Evolutionary conservation across 2,888 invertebrate species (phyloP).

Genomic region (Drosophila nigricruria): DNA sequence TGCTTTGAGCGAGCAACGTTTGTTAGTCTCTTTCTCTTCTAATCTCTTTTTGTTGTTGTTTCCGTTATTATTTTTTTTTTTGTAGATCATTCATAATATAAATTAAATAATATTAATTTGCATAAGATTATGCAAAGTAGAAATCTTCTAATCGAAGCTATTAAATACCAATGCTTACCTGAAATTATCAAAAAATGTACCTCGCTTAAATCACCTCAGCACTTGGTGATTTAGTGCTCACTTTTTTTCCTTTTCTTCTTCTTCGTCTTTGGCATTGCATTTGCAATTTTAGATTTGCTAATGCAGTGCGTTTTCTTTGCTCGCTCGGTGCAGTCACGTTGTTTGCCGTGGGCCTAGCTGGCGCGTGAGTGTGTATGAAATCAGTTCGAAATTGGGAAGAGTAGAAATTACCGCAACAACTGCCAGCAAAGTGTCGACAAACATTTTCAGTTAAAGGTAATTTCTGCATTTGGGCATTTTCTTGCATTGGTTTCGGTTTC

Average conservation of each 20-base stretch:
- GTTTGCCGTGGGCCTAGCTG: constrained; percentile 6
- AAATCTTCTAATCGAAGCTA: too few species aligned
- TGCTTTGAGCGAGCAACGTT: not conserved
- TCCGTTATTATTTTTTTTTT: not conserved
- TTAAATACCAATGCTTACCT: constrained; percentile 8
- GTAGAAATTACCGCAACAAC: constrained; percentile 13
- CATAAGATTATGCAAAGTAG: too few species aligned
- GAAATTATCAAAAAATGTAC: not conserved
- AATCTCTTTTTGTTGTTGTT: not conserved
- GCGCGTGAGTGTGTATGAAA: constrained; percentile 5
- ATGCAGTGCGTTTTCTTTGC: constrained; percentile 57
- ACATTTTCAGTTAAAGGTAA: constrained; percentile 28
- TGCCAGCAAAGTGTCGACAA: constrained; percentile 25
- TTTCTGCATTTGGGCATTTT: constrained; percentile 40
- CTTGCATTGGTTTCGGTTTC: constrained; percentile 25
- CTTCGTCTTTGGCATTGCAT: constrained; percentile 25
- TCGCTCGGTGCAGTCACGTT: constrained; percentile 40
- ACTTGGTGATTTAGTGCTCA: not conserved
- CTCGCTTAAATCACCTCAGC: not conserved
- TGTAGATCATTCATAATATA: constrained; percentile 1
- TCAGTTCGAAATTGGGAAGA: constrained; percentile 24
- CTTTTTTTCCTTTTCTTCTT: constrained; percentile 20
- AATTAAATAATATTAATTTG: too few species aligned
- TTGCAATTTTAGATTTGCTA: constrained; percentile 40
- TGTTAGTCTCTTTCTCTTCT: too few species aligned